Base-by-base conservation (phyloP, 2,888 invertebrate genomes). In the Apotomis betuletana region DNA sequence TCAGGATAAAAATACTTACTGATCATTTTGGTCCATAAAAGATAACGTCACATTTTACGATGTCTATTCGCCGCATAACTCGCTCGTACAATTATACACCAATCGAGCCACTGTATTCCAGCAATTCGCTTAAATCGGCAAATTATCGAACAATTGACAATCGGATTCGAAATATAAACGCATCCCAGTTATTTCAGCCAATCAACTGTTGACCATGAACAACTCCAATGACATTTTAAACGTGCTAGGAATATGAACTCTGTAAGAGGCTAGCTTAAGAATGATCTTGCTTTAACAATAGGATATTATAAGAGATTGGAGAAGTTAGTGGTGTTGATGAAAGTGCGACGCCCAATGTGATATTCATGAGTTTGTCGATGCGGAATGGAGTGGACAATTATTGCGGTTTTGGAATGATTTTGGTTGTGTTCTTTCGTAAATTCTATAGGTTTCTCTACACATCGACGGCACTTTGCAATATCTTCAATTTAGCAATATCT, bases 61-160 rank as follows among this genome's bases (percentile, higher is more conserved):
- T 44, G 55, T 44, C 10, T 10, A 65, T 55, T 46, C 44, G 9
- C 0, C 44, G 44, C 44, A 64, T 55, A 64, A 62, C 55, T 55
- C 15, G 10, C 49, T 55, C 51, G 15, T 49, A 62, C 55, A 49
- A 69, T 69, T 55, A 67, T 46, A 69, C 55, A 55, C 10, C 44
- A 55, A 65, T 55, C 55, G 46, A 54, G 13, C 44, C 12, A 36
- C 36, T 36, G 46, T 49, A 27, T 51, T 38, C 60, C 49, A 49
- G 12, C 62, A 62, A 69, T 69, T 62, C 6, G 62, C 15, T n/a
- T 41, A 62, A 69, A 62, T 69, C 60, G 15, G n/a, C 46, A 69
- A 69, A 69, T 69, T 69, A 69, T 15, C 57, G 57, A 57, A 69
- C 69, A 69, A 69, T 62, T 62, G 69, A 69, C 69, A 62, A 57